Conservation (phyloP, 2,113 vertebrate species). For the Callaeas wilsoni region DNA sequence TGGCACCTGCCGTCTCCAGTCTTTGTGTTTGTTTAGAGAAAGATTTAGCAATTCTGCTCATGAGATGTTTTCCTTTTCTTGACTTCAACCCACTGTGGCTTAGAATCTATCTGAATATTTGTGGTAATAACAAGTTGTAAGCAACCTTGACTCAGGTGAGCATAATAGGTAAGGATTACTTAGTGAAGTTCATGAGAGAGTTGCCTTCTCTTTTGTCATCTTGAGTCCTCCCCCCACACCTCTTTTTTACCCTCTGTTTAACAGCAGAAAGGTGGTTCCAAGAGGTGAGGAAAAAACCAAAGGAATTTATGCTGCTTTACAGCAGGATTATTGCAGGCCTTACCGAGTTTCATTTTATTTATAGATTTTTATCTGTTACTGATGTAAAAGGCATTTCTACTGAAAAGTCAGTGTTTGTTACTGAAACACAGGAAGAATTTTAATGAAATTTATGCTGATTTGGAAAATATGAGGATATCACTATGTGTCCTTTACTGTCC, state of each 20-base stretch:
- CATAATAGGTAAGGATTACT: neutral
- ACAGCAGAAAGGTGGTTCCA: neutral
- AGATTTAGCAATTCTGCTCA: neutral
- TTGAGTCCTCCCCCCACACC: accelerated
- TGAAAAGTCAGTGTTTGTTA: neutral
- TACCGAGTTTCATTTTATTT: neutral
- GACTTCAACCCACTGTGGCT: neutral
- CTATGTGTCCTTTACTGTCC: neutral
- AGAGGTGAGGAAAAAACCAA: neutral
- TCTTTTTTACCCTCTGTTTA: neutral
- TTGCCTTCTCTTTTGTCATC: neutral
- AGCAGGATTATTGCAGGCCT: neutral
- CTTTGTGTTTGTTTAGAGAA: neutral
- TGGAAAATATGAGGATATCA: neutral
- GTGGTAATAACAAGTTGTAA: neutral
- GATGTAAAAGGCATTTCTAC: neutral
- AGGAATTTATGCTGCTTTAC: neutral
- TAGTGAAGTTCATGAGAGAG: neutral
- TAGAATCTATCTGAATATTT: neutral
- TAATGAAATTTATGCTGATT: neutral
- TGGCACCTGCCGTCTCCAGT: neutral
- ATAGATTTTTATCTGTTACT: neutral
- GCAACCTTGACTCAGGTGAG: neutral
- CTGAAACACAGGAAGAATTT: neutral
- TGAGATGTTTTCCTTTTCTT: neutral